Base-by-base conservation (phyloP, 2,888 invertebrate genomes). In the Pediacus dermestoides region DNA sequence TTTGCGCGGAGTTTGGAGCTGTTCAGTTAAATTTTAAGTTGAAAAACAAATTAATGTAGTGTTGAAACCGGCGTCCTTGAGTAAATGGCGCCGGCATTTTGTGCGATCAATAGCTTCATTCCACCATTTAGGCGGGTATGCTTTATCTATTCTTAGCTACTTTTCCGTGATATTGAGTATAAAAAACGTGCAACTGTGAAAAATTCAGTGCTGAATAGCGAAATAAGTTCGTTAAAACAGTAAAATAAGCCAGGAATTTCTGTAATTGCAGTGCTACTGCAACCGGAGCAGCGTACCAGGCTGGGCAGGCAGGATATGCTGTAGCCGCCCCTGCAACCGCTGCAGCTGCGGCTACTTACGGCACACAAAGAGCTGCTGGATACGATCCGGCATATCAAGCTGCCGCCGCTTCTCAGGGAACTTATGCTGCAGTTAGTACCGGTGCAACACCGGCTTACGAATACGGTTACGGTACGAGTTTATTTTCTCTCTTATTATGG, bases 371-470 rank as follows among this genome's bases (percentile, higher is more conserved):
- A 43, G 80, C 85, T 16, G 81, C 85, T 32, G 86, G 85, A 40
- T 87, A 88, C 74, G 87, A 88, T 64, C 85, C 85, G 50, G 87
- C 89, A 28, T 85, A 85, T 58, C 88, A 88, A 60, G 85, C 88
- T 39, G 85, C 82, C 44, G 82, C 85, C 12, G 85, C 88, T 22
- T 82, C 85, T 38, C 83, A 84, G 68, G 83, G 83, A 62, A 77
- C 79, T 28, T 78, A 78, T 67, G 76, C 76, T 48, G 66, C 71
- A 35, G 70, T 70, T 30, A 68, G 69, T 35, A 66, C 70, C 14
- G 70, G 69, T 31, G 76, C 79, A 32, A 74, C 78, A 28, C 75
- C 81, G 8, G 75, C 80, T 7, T 82, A 82, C 70, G 82, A 81
- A 56, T 81, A 82, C 71, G 79, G 81, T 31, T 83, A 83, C 71